Evolutionary conservation across 2,113 vertebrate genomes (phyloP).

Genomic region (Sardina pilchardus): DNA sequence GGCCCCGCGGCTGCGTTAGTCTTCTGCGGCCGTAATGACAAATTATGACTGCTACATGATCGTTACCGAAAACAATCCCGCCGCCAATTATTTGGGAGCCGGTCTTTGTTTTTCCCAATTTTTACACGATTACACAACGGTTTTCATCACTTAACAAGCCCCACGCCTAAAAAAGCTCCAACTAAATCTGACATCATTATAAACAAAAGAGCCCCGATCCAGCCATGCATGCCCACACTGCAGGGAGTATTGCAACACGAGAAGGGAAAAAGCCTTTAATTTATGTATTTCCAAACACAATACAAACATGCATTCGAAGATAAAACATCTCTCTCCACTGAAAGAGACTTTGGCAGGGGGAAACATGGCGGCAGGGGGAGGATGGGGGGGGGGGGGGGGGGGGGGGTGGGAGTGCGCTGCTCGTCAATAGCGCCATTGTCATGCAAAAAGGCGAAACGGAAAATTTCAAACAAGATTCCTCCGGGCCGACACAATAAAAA

Average conservation of each 20-base stretch:
- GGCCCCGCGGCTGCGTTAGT: background rate
- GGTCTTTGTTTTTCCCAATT: background rate
- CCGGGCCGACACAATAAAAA: constrained; percentile 65
- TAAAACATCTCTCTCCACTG: constrained; percentile 56
- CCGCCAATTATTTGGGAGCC: background rate
- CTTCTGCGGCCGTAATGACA: background rate
- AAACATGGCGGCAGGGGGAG: constrained; percentile 15
- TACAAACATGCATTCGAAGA: constrained; percentile 58
- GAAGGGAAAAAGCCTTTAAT: constrained; percentile 44
- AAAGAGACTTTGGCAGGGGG: constrained; percentile 55
- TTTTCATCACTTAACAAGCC: background rate
- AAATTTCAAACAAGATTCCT: constrained; percentile 62
- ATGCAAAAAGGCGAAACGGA: constrained; percentile 64
- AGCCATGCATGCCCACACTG: constrained; percentile 49
- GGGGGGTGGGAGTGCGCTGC: background rate
- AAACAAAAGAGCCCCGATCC: constrained; percentile 42
- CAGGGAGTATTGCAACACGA: constrained; percentile 31
- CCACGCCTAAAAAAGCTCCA: background rate
- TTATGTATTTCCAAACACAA: constrained; percentile 61
- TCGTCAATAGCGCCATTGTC: constrained; percentile 66
- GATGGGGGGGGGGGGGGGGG: background rate
- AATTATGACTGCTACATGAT: background rate
- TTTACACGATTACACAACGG: background rate
- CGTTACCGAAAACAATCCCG: background rate
- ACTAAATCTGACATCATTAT: constrained; percentile 36